Conservation (phyloP, 2,888 invertebrate species). For the Strigamia maritima region DNA sequence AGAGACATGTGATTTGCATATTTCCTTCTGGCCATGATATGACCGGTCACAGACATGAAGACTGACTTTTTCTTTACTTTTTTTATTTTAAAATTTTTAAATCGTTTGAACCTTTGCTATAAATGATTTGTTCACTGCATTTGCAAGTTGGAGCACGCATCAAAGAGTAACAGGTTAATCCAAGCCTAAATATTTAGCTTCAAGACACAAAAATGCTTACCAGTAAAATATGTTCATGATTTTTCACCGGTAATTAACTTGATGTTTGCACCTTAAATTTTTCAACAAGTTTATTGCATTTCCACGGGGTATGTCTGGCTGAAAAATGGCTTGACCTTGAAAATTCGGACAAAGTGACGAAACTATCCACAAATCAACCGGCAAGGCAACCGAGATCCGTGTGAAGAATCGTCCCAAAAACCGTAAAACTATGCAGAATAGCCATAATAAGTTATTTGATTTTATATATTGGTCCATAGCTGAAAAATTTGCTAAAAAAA, state of each 20-base stretch:
- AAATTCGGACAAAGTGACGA: neutral
- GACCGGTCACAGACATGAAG: constrained; percentile 17
- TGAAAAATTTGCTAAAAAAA: no score
- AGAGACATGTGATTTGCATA: neutral
- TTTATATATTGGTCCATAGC: no score
- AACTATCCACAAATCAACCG: neutral
- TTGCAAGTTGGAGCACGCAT: neutral
- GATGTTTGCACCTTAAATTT: neutral
- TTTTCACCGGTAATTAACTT: neutral
- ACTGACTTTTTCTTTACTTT: neutral
- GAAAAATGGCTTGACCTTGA: neutral
- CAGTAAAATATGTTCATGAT: neutral
- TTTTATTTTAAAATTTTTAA: neutral
- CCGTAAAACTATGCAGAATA: no score
- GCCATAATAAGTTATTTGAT: no score
- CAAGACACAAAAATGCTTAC: neutral
- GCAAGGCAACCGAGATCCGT: no score
- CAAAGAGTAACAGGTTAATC: neutral
- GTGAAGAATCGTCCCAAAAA: no score
- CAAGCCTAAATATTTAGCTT: neutral
- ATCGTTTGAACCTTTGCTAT: neutral
- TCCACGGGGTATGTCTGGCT: neutral
- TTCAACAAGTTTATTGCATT: neutral
- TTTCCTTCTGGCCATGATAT: neutral
- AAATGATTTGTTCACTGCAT: neutral